Percentiles rank a stretch among this genome's conserved stretches.
Evolutionary conservation across 2,113 vertebrate species (phyloP).

Genomic region (Paradoxurus hermaphroditus): DNA sequence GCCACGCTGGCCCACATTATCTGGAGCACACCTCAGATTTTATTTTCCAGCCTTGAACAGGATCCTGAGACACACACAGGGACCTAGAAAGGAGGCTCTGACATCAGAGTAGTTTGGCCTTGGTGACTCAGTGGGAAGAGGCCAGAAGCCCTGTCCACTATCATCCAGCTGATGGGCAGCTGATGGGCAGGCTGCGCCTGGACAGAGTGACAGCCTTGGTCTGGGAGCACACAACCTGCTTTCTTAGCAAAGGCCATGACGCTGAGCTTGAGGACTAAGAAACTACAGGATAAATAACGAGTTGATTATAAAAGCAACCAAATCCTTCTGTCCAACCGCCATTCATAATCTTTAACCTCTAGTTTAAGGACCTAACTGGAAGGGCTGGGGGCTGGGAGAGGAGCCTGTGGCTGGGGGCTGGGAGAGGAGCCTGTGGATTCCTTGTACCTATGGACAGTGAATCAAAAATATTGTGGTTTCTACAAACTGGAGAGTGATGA

Average conservation of each 20-base stretch:
- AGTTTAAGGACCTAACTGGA: neutral
- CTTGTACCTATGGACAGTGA: neutral
- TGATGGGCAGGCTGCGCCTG: neutral
- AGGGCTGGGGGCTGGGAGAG: neutral
- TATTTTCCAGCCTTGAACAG: neutral
- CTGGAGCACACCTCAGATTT: neutral
- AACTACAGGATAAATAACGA: neutral
- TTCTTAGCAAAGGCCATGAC: neutral
- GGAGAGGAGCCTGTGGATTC: neutral
- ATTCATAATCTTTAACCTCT: neutral
- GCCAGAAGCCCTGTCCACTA: neutral
- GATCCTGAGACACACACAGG: neutral
- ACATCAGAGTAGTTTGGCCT: neutral
- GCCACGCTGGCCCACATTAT: neutral
- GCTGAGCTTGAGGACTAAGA: neutral
- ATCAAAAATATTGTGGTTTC: neutral
- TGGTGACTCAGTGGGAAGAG: neutral
- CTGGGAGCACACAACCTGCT: neutral
- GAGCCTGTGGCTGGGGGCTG: neutral
- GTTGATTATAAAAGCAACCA: neutral
- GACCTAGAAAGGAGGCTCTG: neutral
- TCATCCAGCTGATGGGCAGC: too few relatives aligned
- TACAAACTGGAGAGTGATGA: neutral
- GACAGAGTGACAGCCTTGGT: too few relatives aligned
- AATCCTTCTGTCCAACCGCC: neutral